Evolutionary conservation across 2,888 invertebrate species (phyloP).

Genomic region (Silvanus unidentatus): DNA sequence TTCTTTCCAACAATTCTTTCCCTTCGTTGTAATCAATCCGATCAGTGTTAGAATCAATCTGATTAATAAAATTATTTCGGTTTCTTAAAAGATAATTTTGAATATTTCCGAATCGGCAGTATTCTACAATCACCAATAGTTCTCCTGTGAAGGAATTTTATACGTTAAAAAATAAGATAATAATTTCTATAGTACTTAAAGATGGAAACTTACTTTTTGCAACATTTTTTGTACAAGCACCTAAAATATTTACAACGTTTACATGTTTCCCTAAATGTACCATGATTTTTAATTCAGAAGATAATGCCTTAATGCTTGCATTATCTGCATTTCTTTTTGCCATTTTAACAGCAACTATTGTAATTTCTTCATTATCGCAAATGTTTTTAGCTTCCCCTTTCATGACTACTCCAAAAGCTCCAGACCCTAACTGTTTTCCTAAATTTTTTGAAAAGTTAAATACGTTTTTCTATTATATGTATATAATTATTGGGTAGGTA

Average conservation of each 20-base stretch:
- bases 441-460: no score
- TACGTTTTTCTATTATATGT: no score
- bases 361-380: constrained; percentile 62
- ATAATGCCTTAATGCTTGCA: constrained; percentile 78
- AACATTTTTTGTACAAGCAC: constrained; percentile 88
- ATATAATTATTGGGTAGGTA: no score
- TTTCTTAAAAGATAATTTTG: constrained; percentile 82
- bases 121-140: constrained; percentile 89
- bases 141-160: no score
- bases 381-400: constrained; percentile 81
- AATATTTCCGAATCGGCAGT: constrained; percentile 87
- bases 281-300: constrained; percentile 93
- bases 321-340: constrained; percentile 82
- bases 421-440: constrained; percentile 84
- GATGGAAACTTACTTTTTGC: constrained; percentile 63
- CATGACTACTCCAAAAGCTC: constrained; percentile 92
- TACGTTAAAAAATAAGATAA: constrained; percentile 34
- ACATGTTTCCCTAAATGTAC: constrained; percentile 90
- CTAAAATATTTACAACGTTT: constrained; percentile 91
- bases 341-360: constrained; percentile 93
- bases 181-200: not conserved
- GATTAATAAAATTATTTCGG: constrained; percentile 76
- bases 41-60: constrained; percentile 64
- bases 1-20: constrained; percentile 51
- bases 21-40: constrained; percentile 63